Percentiles rank a stretch among this genome's conserved stretches.
phyloP scores from a whole-genome alignment of 2,888 invertebrate genomes.

The Candidula unifasciata region DNA sequence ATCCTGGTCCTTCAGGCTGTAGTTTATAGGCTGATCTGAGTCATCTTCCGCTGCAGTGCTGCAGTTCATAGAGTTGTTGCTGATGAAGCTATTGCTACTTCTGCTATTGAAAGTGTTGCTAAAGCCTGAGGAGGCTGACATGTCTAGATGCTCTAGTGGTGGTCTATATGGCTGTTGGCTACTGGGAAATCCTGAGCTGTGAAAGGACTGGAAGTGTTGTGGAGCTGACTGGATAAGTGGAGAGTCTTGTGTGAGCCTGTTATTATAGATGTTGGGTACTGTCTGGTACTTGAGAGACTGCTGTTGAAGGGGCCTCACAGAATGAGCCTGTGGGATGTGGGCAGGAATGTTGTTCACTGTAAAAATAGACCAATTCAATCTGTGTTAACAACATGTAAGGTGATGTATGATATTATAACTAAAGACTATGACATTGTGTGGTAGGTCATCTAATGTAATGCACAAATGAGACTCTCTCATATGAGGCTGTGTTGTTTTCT shows the following conservation, averaged over 20 bases:
- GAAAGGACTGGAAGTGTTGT: conserved; percentile 47
- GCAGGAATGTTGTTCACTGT: conserved; percentile 45
- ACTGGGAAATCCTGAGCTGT: neutral
- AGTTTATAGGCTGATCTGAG: conserved; percentile 70
- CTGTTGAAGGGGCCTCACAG: neutral
- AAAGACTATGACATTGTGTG: no score
- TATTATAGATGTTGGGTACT: conserved; percentile 68
- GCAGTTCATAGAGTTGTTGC: no score
- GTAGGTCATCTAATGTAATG: no score
- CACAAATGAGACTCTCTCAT: no score
- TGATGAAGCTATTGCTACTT: neutral
- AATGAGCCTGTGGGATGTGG: conserved; percentile 1
- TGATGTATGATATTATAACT: no score
- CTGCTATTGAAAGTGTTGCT: neutral
- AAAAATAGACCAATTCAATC: neutral
- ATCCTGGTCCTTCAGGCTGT: conserved; percentile 66
- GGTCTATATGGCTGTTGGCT: conserved; percentile 9
- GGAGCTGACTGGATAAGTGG: conserved; percentile 47
- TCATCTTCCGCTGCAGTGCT: conserved; percentile 27
- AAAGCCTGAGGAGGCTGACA: conserved; percentile 4
- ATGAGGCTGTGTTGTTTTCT: no score
- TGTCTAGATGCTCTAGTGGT: conserved; percentile 15
- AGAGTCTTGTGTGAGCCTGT: conserved; percentile 74
- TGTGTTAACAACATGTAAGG: no score
- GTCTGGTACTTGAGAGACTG: neutral